Evolutionary conservation across 2,113 vertebrate species (phyloP), one percentile per base, ranked within the genome.

Genomic region (Tragelaphus scriptus): DNA sequence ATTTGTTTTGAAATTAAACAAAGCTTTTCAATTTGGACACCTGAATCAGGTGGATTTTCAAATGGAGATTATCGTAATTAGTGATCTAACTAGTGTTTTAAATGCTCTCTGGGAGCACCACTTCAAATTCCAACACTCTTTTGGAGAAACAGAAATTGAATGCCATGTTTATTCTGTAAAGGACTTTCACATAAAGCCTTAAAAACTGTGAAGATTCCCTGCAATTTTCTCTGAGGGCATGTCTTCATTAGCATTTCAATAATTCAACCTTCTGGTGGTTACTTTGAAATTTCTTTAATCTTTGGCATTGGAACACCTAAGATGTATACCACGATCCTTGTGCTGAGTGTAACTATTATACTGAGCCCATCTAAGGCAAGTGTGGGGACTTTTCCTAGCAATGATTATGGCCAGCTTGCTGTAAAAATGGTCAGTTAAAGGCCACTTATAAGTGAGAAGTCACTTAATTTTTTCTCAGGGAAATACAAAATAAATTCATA

Each of bases 211-310:
- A 90, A 87, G 97, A 94, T 28, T 61, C 86, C 94, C 94, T 49
- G 59, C 10, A 23, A 94, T 93, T 88, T 97, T 96, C 91, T 95
- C 97, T 59, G 61, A 97, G 95, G 86, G 55, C 32, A 85, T 89
- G 63, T 96, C 93, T 96, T 97, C 71, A 96, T 98, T 97, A 98
- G 91, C 97, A 97, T 98, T 98, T 98, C 98, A 97, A 90, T 97
- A 91, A 97, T 96, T 90, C 86, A 97, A 61, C 1, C 71, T 97
- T 97, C 94, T 93, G n/a, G 15, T 95, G 87, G 82, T 91, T 95
- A 71, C 87, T 97, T 94, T 96, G 97, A 98, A 97, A 97, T 96
- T 90, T 91, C 93, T 98, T 96, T 97, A 96, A 97, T 98, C 96
- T 98, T 97, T 95, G 91, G 63, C 87, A 90, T 26, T 96, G 96